Evolutionary conservation across 2,113 vertebrate species (phyloP), one percentile per base, ranked within the genome.

Genomic region (Grallaria varia): DNA sequence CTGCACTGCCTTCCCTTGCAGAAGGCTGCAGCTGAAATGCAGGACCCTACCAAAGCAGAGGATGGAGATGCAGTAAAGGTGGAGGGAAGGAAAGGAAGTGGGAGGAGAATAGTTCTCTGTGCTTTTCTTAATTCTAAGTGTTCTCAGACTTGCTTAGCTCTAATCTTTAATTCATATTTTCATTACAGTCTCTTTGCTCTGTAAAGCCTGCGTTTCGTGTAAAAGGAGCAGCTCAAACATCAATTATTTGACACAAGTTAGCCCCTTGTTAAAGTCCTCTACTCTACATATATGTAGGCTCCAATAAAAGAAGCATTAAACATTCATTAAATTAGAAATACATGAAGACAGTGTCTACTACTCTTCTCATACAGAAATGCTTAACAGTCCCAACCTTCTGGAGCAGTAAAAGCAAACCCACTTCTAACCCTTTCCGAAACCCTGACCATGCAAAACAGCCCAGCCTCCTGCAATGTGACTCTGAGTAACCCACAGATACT

Each of bases 91-190:
- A 55, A 85, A 77, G 73, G 47, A 92, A 87, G 62, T 6, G 0
- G 30, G 42, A 67, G 62, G 49, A 90, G 68, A 94, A 82, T 82
- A 80, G 55, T 84, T 89, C 55, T 16, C 92, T 86, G 74, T 25
- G 21, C 58, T n/a, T 45, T 93, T 87, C 94, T 40, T 39, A 74
- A 91, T 93, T 87, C n/a, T 69, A 21, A 67, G 74, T 91, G 84
- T 94, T 69, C 83, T 94, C 52, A 84, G 74, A 71, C 92, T 95
- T 84, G 80, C 82, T 94, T 60, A 62, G 45, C 79, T 88, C 79
- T 96, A 93, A 96, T 96, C 62, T 94, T 96, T 96, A 95, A 96
- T 95, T 94, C 62, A 85, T 93, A 66, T 71, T 96, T 97, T 94
- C 95, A 94, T 94, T 93, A 92, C 74, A 92, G 92, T 94, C 59